Percentiles rank a stretch among this genome's conserved stretches.
These are phyloP conservation scores for Gortyna flavago DNA, from an alignment of 2,888 invertebrate genomes.

Conservation along the genomic window DNA sequence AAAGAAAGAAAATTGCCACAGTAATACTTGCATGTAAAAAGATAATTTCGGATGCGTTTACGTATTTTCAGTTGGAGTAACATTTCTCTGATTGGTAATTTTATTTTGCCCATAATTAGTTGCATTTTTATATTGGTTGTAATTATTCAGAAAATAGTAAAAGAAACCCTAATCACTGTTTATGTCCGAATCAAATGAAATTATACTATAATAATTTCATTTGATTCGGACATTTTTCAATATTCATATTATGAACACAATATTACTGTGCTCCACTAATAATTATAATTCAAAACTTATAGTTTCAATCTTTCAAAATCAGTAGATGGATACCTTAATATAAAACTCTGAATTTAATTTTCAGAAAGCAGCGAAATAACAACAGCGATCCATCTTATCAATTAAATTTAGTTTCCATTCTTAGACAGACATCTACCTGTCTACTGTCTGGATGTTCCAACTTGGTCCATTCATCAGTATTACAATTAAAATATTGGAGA, in stretches of 20 bases:
- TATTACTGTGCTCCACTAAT: background rate
- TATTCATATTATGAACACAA: background rate
- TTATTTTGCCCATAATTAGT: background rate
- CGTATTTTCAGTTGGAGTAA: background rate
- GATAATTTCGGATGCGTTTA: background rate
- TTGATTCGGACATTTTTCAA: background rate
- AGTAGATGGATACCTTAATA: slow-evolving; percentile 7
- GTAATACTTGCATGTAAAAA: background rate
- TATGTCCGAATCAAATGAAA: too few relatives aligned
- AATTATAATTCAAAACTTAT: slow-evolving; percentile 2
- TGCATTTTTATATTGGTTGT: background rate
- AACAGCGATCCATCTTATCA: slow-evolving; percentile 44
- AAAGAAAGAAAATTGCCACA: background rate
- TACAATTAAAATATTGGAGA: slow-evolving; percentile 75
- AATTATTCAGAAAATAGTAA: too few relatives aligned
- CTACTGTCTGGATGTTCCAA: slow-evolving; percentile 61
- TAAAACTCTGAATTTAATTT: slow-evolving; percentile 28
- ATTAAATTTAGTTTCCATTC: slow-evolving; percentile 54
- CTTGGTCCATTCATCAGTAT: slow-evolving; percentile 73
- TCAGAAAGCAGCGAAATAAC: slow-evolving; percentile 23
- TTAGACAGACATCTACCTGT: slow-evolving; percentile 55
- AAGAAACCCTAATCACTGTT: too few relatives aligned
- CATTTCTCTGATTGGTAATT: background rate
- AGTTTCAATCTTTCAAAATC: background rate
- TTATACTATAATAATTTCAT: too few relatives aligned